Evolutionary conservation across 2,113 vertebrate genomes (phyloP).

Genomic region (Indicator indicator): DNA sequence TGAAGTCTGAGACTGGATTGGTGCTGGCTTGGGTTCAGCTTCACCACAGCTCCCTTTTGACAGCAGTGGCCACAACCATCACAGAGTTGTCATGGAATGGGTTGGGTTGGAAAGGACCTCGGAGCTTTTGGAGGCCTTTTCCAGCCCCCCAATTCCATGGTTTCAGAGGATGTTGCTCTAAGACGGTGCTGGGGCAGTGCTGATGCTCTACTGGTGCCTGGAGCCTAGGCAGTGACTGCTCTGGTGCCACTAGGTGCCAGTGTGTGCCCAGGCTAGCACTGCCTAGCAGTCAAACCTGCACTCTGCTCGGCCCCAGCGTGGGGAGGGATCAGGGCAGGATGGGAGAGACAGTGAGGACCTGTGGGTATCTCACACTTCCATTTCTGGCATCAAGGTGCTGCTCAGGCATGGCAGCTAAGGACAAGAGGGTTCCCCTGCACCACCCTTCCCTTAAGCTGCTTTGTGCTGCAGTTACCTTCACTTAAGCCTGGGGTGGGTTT

Average conservation of each 20-base stretch:
- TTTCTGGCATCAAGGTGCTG: neutral
- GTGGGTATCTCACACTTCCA: neutral
- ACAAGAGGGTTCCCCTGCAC: fast-evolving
- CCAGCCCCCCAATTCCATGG: too few species aligned
- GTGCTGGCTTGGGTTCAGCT: neutral
- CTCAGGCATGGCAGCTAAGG: neutral
- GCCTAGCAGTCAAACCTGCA: neutral
- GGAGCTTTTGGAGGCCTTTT: too few species aligned
- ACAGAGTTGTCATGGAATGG: too few species aligned
- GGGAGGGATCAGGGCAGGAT: neutral
- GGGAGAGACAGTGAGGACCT: neutral
- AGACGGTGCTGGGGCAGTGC: neutral
- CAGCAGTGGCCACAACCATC: too few species aligned
- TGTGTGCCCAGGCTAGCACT: neutral
- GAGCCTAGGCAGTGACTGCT: neutral
- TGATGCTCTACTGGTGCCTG: fast-evolving
- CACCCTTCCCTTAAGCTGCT: neutral
- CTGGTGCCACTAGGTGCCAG: constrained; percentile 49
- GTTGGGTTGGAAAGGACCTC: too few species aligned
- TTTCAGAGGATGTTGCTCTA: neutral
- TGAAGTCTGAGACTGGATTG: neutral
- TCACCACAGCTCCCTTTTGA: too few species aligned
- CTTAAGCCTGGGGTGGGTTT: neutral
- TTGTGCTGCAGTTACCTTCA: neutral
- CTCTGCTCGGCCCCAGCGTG: too few species aligned